phyloP scores from a whole-genome alignment of 2,888 invertebrate species.

The Trichacis sp. region DNA sequence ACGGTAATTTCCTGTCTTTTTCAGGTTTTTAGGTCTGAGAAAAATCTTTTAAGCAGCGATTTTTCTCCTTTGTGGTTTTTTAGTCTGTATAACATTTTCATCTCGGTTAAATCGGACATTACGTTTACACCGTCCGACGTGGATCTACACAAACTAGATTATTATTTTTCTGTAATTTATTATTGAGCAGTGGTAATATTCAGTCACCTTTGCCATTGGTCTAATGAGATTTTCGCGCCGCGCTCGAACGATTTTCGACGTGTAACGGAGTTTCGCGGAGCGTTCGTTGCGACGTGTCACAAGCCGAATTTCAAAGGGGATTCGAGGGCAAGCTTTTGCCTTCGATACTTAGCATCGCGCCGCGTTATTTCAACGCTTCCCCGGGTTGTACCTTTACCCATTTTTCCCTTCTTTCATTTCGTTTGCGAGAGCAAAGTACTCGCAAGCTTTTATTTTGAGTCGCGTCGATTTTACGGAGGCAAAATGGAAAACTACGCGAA shows the following conservation, averaged over 20 bases:
- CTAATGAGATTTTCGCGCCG: slow-evolving; percentile 12
- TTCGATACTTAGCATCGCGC: slow-evolving; percentile 6
- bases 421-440: background rate
- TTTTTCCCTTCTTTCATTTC: slow-evolving; percentile 6
- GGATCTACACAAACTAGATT: slow-evolving; percentile 39
- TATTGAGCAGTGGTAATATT: slow-evolving; percentile 43
- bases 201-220: slow-evolving; percentile 36
- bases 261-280: slow-evolving; percentile 32
- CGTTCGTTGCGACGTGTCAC: slow-evolving; percentile 41
- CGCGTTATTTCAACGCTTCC: background rate
- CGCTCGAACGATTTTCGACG: background rate
- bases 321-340: background rate
- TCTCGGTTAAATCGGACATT: slow-evolving; percentile 26
- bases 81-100: too few species aligned
- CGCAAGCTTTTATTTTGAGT: too few species aligned
- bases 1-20: too few species aligned
- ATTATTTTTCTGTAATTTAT: slow-evolving; percentile 41
- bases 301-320: slow-evolving; percentile 27
- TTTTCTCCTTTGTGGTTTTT: background rate
- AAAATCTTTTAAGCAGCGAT: background rate
- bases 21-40: too few species aligned
- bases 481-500: too few species aligned
- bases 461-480: too few species aligned
- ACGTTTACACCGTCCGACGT: slow-evolving; percentile 23
- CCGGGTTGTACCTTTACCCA: background rate